Base-by-base conservation (phyloP, 2,888 invertebrate genomes). In the Sesia apiformis region DNA sequence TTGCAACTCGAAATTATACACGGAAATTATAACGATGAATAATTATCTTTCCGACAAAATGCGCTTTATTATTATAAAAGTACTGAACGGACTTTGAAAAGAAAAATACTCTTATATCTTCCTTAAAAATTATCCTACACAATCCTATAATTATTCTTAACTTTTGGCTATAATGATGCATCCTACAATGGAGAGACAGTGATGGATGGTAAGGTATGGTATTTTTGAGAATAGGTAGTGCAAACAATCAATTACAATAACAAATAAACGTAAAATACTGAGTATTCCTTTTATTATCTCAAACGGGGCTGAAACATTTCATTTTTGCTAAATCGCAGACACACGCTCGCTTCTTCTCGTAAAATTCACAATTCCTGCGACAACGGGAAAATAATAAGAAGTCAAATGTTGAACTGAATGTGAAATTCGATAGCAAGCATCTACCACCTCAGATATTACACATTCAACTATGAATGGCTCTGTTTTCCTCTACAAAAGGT, bases 311-410 rank as follows among this genome's bases (percentile, higher is more conserved):
- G 8, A 3, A n/a, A 4, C 52, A 40, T 38, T 52, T 52, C 23
- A 40, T n/a, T 52, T 52, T 52, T 52, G 46, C 46, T 52, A 38
- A 52, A 52, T n/a, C 40, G 40, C 40, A 40, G 40, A 39, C 40
- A 52, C 23, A 6, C 38, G 39, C 40, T 53, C 8, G 46, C 49
- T 39, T 50, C 50, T 53, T 56, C 64, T 63, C 61, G 64, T 63
- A 61, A 69, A 70, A 63, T 63, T 66, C 61, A 54, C 67, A 62
- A 64, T 69, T 71, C 58, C 53, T 54, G 63, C 60, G 67, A 65
- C 54, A 67, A 64, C 67, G 64, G 66, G 69, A 70, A 76, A 67
- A 69, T 74, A 70, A 74, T 70, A 64, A 66, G 61, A 62, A 62
- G 57, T 56, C 53, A 63, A 4, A 66, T 64, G 59, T 56, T 60